Base-by-base conservation (phyloP, 2,113 vertebrate species). In the Saguinus midas region DNA sequence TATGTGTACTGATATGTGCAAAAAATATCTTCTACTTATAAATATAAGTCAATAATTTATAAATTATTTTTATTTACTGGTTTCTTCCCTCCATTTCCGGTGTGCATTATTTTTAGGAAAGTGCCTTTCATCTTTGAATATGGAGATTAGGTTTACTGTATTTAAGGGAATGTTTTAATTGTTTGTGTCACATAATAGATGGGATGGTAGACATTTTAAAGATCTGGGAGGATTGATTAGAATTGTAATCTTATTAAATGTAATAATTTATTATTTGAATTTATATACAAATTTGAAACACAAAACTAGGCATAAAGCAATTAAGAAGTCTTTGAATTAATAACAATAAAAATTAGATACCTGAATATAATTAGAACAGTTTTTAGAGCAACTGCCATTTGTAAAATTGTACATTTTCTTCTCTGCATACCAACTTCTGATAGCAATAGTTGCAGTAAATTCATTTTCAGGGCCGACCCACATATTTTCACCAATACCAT, bases 321-420 rank as follows among this genome's bases (percentile, higher is more conserved):
- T 68, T 87, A 66, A 79, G 1, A 27, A 87, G 12, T 85, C 13
- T 89, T 16, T 66, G 52, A 93, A 66, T 97, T 94, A 96, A 85
- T 87, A 96, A 78, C 6, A 81, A 94, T 87, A 76, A 91, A 96
- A 83, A 91, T 84, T 87, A 90, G 43, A 80, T 97, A 99, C 98
- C 98, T 99, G 98, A 21, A 98, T 96, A 87, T 99, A 99, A 94
- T 98, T 96, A 92, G 98, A 98, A 96, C 98, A 99, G 6, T 23
- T 5, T 3, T 0, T 1, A 35, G 57, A 45, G 73, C 98, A 99
- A 0, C 0, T 50, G 11, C 48, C 27, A n/a, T 87, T 98, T 64
- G 23, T 21, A 97, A 98, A 99, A 89, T 95, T 1, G 25, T 99
- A 99, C 50, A 10, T 91, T 1, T 12, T 87, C 29, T 90, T 95